phyloP scores from a whole-genome alignment of 1,140 invertebrate species.

The Temnothorax nylanderi region DNA sequence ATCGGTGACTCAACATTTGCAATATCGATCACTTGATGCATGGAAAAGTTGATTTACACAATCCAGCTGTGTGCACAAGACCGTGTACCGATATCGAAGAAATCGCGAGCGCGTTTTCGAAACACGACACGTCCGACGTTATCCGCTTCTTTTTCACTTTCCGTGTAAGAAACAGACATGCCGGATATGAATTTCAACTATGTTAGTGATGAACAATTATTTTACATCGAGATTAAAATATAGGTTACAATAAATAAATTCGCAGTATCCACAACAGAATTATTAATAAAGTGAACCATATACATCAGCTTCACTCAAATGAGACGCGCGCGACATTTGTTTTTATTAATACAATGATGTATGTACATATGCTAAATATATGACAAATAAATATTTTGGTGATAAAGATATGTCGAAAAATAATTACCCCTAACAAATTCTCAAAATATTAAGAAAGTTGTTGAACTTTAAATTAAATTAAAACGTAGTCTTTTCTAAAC shows the following conservation, averaged over 20 bases:
- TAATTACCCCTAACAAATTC: background rate
- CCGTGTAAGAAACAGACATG: background rate
- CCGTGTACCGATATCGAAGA: slow-evolving; percentile 1
- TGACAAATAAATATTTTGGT: background rate
- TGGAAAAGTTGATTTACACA: background rate
- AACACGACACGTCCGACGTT: slow-evolving; percentile 13
- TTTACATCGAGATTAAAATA: slow-evolving; percentile 28
- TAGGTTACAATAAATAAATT: background rate
- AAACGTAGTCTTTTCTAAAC: background rate
- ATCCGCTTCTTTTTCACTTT: background rate
- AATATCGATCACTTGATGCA: slow-evolving; percentile 24
- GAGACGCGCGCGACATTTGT: background rate
- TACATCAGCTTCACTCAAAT: background rate
- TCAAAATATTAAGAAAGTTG: background rate
- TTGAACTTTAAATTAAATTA: background rate
- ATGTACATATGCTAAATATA: background rate
- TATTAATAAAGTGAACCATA: background rate
- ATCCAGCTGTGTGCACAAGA: background rate
- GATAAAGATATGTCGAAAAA: background rate
- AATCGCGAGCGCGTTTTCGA: slow-evolving; percentile 1
- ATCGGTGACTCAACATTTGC: background rate
- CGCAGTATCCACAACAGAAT: background rate
- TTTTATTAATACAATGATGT: slow-evolving; percentile 12
- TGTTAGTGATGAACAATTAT: slow-evolving; percentile 2
- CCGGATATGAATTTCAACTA: background rate